Evolutionary conservation across 2,888 invertebrate species (phyloP).

Genomic region (Kuschelorhynchus macadamiae): DNA sequence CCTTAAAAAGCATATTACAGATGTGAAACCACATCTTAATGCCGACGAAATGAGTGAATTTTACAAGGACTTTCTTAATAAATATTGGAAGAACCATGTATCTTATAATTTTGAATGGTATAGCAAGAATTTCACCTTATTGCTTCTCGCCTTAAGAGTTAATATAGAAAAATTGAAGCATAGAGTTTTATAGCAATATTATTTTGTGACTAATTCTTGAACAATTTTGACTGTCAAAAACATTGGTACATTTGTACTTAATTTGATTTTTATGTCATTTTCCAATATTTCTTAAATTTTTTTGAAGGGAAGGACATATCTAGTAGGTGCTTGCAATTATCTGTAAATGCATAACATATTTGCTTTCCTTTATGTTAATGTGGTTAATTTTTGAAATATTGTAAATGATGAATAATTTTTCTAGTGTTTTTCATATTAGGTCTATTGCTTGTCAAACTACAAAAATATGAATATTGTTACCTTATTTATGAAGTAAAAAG

Average conservation of each 20-base stretch:
- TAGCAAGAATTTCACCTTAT: conserved; percentile 79
- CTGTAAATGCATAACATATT: too few species aligned
- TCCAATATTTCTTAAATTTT: too few species aligned
- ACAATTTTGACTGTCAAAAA: not conserved
- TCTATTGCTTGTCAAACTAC: too few species aligned
- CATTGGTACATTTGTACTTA: conserved; percentile 27
- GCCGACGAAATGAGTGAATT: conserved; percentile 92
- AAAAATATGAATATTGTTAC: too few species aligned
- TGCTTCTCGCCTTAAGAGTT: conserved; percentile 76
- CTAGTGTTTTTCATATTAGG: too few species aligned
- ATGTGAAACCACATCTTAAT: conserved; percentile 72
- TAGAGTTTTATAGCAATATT: conserved; percentile 13
- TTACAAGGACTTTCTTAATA: conserved; percentile 88
- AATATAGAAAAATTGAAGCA: conserved; percentile 66
- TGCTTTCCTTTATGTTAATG: too few species aligned
- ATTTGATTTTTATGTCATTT: not conserved
- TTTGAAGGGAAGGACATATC: too few species aligned
- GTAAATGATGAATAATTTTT: too few species aligned
- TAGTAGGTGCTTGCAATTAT: too few species aligned
- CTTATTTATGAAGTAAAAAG: too few species aligned
- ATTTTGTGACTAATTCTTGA: not conserved
- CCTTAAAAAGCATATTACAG: conserved; percentile 61
- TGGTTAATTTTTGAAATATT: too few species aligned
- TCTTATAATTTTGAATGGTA: conserved; percentile 89
- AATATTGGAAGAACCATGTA: conserved; percentile 83